Evolutionary conservation across 1,140 invertebrate species (phyloP).

Genomic region (Cydia splendana): DNA sequence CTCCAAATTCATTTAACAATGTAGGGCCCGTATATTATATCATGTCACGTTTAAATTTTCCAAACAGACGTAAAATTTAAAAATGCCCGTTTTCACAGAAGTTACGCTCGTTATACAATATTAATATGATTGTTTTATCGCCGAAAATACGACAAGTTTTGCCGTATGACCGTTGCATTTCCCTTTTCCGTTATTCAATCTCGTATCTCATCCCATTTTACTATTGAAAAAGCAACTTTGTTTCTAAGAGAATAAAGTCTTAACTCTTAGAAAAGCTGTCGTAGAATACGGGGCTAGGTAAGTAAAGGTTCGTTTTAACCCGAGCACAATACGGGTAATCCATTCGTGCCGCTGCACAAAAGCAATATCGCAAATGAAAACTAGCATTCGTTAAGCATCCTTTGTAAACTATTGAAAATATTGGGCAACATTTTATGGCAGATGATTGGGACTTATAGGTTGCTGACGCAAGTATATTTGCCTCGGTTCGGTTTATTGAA

Average conservation of each 20-base stretch:
- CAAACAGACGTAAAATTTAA: constrained; percentile 4
- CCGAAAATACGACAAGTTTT: constrained; percentile 53
- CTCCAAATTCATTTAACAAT: neutral
- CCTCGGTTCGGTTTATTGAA: constrained; percentile 20
- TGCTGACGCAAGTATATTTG: constrained; percentile 13
- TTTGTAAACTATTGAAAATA: constrained; percentile 63
- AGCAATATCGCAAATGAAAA: constrained; percentile 72
- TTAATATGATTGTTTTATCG: constrained; percentile 61
- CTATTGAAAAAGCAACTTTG: neutral
- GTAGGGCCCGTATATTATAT: neutral
- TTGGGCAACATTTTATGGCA: constrained; percentile 36
- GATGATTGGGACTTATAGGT: constrained; percentile 22
- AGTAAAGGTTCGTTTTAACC: constrained; percentile 44
- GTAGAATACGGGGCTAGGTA: neutral
- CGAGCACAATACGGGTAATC: constrained; percentile 63
- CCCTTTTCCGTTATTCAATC: constrained; percentile 10
- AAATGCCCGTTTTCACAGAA: neutral
- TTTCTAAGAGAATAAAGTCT: neutral
- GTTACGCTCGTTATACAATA: constrained; percentile 30
- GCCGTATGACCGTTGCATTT: constrained; percentile 35
- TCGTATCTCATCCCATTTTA: constrained; percentile 13
- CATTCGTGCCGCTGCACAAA: constrained; percentile 68
- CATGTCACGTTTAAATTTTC: neutral
- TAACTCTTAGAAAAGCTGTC: neutral
- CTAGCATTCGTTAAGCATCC: constrained; percentile 68